These are phyloP conservation scores for Tragelaphus eurycerus DNA, from an alignment of 2,797 vertebrate species.

Conservation along the genomic window DNA sequence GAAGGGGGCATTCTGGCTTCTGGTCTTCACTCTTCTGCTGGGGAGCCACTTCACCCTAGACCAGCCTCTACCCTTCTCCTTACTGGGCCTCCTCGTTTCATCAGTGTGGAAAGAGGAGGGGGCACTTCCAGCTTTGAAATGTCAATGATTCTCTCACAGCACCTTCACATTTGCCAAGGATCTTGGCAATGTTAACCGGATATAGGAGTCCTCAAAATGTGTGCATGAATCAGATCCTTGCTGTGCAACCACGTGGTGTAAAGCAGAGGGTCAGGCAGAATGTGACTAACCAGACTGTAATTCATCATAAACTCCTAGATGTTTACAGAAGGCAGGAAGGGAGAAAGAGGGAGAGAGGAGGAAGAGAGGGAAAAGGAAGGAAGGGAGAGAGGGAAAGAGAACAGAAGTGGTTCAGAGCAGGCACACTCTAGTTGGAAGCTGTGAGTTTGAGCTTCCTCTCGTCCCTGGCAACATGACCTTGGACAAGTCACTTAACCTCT, in stretches of 20 bases:
- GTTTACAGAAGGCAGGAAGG: constrained; percentile 2
- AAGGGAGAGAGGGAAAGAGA: neutral
- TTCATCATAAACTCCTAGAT: neutral
- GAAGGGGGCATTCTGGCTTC: neutral
- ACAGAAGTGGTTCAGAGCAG: neutral
- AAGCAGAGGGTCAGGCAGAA: neutral
- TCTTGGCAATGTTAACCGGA: constrained; percentile 41
- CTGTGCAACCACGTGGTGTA: constrained; percentile 4
- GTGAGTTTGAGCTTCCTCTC: neutral
- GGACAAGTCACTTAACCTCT: neutral
- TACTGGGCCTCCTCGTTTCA: accelerated
- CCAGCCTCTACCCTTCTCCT: neutral
- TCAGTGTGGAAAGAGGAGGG: neutral
- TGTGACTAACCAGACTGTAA: neutral
- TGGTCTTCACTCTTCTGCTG: neutral
- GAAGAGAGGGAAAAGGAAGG: neutral
- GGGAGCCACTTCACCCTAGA: neutral
- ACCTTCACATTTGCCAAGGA: constrained; percentile 65
- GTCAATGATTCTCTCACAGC: constrained; percentile 57
- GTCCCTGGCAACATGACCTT: neutral
- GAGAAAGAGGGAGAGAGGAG: neutral
- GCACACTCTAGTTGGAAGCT: neutral
- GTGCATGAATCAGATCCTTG: constrained; percentile 66
- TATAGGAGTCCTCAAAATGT: constrained; percentile 67
- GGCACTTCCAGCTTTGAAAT: constrained; percentile 59